Evolutionary conservation across 2,797 vertebrate genomes (phyloP).

Genomic region (Paramormyrops hopkinsi): DNA sequence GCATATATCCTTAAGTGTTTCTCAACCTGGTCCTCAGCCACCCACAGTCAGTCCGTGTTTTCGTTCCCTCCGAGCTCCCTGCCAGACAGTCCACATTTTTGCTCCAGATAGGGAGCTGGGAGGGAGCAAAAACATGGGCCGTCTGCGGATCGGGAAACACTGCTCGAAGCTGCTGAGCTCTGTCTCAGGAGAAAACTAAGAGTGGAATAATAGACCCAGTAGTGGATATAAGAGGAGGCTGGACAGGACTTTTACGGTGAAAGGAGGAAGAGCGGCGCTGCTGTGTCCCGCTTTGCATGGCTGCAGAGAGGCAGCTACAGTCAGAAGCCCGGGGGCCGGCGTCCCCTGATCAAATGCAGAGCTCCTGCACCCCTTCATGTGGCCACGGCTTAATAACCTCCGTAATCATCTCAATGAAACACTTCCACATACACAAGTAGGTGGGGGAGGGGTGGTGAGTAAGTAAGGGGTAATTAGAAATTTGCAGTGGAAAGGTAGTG

Average conservation of each 20-base stretch:
- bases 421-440: slow-evolving; percentile 50
- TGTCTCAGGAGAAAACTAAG: neutral
- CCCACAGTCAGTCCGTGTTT: neutral
- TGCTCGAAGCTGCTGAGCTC: neutral
- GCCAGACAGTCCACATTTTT: neutral
- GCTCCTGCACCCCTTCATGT: slow-evolving; percentile 71
- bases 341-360: slow-evolving; percentile 79
- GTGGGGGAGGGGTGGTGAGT: slow-evolving; percentile 7
- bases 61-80: neutral
- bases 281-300: neutral
- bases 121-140: neutral
- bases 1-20: neutral
- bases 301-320: slow-evolving; percentile 29
- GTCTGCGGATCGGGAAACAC: neutral
- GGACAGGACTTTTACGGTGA: neutral
- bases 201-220: neutral
- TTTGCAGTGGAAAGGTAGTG: slow-evolving; percentile 53
- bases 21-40: neutral
- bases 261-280: neutral
- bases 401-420: slow-evolving; percentile 77
- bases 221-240: neutral
- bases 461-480: slow-evolving; percentile 56
- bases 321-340: slow-evolving; percentile 56
- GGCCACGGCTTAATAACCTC: slow-evolving; percentile 68
- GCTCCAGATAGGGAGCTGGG: neutral